Base-by-base conservation (phyloP, 2,113 vertebrate species). In the Oriolus oriolus region DNA sequence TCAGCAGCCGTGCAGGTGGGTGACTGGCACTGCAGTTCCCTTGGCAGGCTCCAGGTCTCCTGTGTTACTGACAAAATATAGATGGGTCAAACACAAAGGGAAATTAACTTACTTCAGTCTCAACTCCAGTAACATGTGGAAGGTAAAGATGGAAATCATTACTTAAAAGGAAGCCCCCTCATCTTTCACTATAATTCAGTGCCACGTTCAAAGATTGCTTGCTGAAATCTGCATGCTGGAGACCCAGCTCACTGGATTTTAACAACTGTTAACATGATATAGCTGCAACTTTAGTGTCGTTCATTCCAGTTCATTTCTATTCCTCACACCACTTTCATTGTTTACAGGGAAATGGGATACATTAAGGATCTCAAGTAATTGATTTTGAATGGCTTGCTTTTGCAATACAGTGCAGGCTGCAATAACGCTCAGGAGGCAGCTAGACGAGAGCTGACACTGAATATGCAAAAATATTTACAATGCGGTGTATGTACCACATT, bases 211-310 rank as follows among this genome's bases (percentile, higher is more conserved):
- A 60, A 75, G 52, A 22, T 11, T 30, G 24, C 10, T 41, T 52
- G 50, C 41, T 84, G 78, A 61, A 81, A 54, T 66, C 47, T 3
- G 1, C 35, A 3, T 3, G 4, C 18, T 6, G 0, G 2, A 59
- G 39, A 22, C 33, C 13, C 39, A 57, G 26, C 60, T 84, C 17
- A 35, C 61, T 71, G 35, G 17, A 33, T 84, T 84, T 93, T 80
- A 77, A 41, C 7, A 24, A 9, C 23, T 61, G 10, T 53, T 57
- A 50, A 13, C 9, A 5, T 50, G 47, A 9, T 2, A 2, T 69
- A 45, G 18, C 53, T 84, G 12, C 2, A 6, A 20, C 16, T 86
- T 79, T 1, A 35, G n/a, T 57, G 27, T 45, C 6, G 4, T 80
- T 71, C 31, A n/a, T 56, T 83, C 31, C 54, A 45, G 27, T 39